Evolutionary conservation across 2,888 invertebrate species (phyloP).

Genomic region (Heliconius sara): DNA sequence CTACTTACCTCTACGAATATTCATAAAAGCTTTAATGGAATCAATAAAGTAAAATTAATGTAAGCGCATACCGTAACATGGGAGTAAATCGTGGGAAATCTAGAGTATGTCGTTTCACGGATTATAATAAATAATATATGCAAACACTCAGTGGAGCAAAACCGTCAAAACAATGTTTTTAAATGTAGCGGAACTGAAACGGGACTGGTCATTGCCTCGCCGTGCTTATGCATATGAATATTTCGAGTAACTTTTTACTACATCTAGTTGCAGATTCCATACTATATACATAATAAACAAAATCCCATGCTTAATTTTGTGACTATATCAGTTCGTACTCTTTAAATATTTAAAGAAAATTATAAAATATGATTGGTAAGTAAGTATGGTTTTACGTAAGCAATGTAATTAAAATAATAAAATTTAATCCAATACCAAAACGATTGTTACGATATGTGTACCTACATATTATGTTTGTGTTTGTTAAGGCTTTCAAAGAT

Average conservation of each 20-base stretch:
- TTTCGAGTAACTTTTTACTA: conserved; percentile 53
- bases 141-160: conserved; percentile 69
- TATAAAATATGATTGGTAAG: no score
- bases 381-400: no score
- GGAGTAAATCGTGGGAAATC: conserved; percentile 47
- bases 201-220: conserved; percentile 54
- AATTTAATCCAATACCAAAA: no score
- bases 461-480: no score
- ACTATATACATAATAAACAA: neutral
- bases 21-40: conserved; percentile 5
- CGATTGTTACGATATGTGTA: no score
- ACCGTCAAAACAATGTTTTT: conserved; percentile 67
- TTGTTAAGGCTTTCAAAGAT: no score
- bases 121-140: conserved; percentile 70
- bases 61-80: conserved; percentile 19
- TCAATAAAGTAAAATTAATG: conserved; percentile 22
- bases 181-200: conserved; percentile 56
- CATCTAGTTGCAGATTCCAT: neutral
- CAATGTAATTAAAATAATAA: no score
- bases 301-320: neutral
- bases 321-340: no score
- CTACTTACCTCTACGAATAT: conserved; percentile 6
- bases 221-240: conserved; percentile 63
- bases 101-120: conserved; percentile 40
- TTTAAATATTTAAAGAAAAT: no score